Base-by-base conservation (phyloP, 1,140 invertebrate genomes). In the Hormaphis cornu region DNA sequence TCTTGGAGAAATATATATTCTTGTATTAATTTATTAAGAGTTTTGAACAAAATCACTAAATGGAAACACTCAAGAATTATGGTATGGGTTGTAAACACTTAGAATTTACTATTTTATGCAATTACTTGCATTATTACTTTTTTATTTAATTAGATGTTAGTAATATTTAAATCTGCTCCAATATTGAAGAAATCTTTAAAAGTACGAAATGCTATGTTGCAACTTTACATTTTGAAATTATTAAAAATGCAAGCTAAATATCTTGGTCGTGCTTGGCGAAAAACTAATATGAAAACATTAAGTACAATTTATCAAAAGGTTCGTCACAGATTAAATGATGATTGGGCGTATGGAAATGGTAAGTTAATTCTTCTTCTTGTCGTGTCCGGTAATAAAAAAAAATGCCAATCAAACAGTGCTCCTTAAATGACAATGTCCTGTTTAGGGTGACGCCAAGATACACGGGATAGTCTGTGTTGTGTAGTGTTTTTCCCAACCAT, bases 221-320 rank as follows among this genome's bases (percentile, higher is more conserved):
- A 99, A 80, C 82, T 99, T 61, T 99, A 99, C 79, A 93, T 97
- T 7, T 82, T 99, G 46, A 99, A 99, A 79, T 80, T 99, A 35
- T 79, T 99, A 0, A 99, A 99, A 82, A 98, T 99, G 94, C 97
- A 99, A 83, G 98, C 95, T 0, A 98, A 97, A 78, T 99, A 98
- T 81, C 85, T 99, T 71, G 97, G 97, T 1, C 81, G 97, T 22
- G 97, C 99, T 76, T 99, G 97, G 97, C 84, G 97, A 6, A 99
- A 98, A 80, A 91, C 91, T 1, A 99, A 99, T 78, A 99, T 99
- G 96, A 98, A 98, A 78, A 97, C 95, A 0, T 96, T 99, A 81
- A 97, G 94, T 78, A 94, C 95, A 37, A 99, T 99, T 77, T 99
- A 99, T 80, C 89, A 94, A 59, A 98, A 98, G 84, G 96, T 93